phyloP scores from a whole-genome alignment of 2,797 vertebrate species.

The Mus caroli region DNA sequence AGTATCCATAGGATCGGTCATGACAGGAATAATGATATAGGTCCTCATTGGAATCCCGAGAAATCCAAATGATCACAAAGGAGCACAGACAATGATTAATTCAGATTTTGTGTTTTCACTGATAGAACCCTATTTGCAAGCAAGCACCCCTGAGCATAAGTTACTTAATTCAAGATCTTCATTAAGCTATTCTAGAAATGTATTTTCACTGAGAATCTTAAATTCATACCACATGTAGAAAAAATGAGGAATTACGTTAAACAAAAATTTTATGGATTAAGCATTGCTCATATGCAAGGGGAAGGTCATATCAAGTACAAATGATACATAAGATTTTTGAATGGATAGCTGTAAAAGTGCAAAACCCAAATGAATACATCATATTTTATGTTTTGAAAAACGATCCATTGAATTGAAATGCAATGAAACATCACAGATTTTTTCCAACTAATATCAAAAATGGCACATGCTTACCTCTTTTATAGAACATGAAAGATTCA shows the following conservation, averaged over 20 bases:
- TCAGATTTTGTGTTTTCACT: background rate
- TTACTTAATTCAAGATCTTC: background rate
- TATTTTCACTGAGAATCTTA: background rate
- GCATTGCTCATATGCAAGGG: background rate
- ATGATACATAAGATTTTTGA: background rate
- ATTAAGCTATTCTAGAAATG: background rate
- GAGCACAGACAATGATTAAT: background rate
- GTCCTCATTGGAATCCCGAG: background rate
- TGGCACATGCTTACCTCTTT: conserved; percentile 89
- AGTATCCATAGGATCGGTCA: background rate
- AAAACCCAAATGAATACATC: background rate
- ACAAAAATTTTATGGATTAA: background rate
- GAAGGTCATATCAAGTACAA: background rate
- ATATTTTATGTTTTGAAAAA: background rate
- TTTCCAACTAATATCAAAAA: background rate
- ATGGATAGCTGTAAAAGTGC: background rate
- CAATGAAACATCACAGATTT: background rate
- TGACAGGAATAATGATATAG: background rate
- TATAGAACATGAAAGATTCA: conserved; percentile 96
- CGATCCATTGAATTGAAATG: background rate
- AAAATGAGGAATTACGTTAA: background rate
- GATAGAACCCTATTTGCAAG: background rate
- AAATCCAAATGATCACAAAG: background rate
- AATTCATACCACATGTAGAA: background rate
- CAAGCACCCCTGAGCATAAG: background rate